Base-by-base conservation (phyloP, 1,140 invertebrate species). In the Meloidogyne hapla region DNA sequence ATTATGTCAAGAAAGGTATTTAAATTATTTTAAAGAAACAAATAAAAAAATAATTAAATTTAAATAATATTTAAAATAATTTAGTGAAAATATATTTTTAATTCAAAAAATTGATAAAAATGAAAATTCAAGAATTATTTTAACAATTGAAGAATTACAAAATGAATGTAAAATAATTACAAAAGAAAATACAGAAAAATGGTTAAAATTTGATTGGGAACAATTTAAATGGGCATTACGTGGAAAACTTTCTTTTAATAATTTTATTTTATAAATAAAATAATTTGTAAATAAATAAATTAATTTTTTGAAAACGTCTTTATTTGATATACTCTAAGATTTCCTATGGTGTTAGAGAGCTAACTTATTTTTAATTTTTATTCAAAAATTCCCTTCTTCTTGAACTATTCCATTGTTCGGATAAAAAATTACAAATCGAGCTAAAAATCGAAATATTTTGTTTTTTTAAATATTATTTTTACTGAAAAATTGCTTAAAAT, bases 171-270 rank as follows among this genome's bases (percentile, higher is more conserved):
- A 56, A 56, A n/a, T 56, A n/a, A 56, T 56, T 56, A 56, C 48
- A 4, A 56, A 56, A 56, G 48, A 56, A 56, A n/a, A 0, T 6
- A 56, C n/a, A 56, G 48, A 56, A 56, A 56, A 56, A 56, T 56
- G 48, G 48, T n/a, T 56, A 56, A 56, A 56, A n/a, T 15, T 5
- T 21, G 15, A 70, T 45, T 28, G 45, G 26, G 45, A 70, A 42
- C 69, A 45, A 48, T 28, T 45, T 70, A 45, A 45, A 21, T 45
- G 69, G 26, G 40, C 38, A 45, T 48, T 70, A 3, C 18, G n/a
- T 18, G 25, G 26, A 10, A 45, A 70, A 21, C 25, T 69, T 69
- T 25, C 67, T 13, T 13, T 70, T 21, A 45, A 69, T 48, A 45
- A 69, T 28, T 23, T 67, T 33, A 66, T 18, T 28, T 66, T 66